phyloP scores from a whole-genome alignment of 2,797 vertebrate species.

The Oceanodroma leucorhoa region DNA sequence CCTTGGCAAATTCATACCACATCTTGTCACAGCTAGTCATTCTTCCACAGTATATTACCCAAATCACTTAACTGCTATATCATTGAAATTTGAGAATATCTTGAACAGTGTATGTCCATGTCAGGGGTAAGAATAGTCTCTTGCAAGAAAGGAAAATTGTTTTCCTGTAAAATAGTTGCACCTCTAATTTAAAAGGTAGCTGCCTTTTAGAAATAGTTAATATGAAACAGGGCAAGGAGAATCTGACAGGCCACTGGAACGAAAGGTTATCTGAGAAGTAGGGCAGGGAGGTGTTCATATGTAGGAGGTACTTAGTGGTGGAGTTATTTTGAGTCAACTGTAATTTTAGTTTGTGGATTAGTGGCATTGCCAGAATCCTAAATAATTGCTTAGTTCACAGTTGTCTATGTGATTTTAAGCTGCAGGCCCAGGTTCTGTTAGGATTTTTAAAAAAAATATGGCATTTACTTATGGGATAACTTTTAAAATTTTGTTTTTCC shows the following conservation, averaged over 20 bases:
- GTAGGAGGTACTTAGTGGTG: background rate
- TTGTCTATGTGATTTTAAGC: background rate
- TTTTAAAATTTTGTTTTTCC: background rate
- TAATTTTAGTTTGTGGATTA: background rate
- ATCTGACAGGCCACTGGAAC: background rate
- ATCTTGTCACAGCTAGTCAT: background rate
- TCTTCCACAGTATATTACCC: background rate
- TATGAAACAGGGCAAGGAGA: background rate
- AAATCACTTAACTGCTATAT: background rate
- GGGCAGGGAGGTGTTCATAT: background rate
- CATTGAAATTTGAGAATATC: background rate
- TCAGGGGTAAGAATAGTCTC: background rate
- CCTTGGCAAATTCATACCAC: background rate
- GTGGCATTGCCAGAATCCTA: background rate
- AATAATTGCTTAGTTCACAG: background rate
- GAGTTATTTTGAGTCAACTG: background rate
- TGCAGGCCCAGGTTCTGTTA: background rate
- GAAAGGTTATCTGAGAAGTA: background rate
- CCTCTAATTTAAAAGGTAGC: background rate
- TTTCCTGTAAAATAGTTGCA: background rate
- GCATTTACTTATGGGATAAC: background rate
- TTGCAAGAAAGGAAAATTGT: background rate
- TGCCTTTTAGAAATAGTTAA: background rate
- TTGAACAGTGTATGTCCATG: background rate
- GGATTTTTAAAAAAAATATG: background rate